Evolutionary conservation across 1,140 invertebrate species (phyloP), one percentile per base, ranked within the genome.

Genomic region (Drosophila bipectinata): DNA sequence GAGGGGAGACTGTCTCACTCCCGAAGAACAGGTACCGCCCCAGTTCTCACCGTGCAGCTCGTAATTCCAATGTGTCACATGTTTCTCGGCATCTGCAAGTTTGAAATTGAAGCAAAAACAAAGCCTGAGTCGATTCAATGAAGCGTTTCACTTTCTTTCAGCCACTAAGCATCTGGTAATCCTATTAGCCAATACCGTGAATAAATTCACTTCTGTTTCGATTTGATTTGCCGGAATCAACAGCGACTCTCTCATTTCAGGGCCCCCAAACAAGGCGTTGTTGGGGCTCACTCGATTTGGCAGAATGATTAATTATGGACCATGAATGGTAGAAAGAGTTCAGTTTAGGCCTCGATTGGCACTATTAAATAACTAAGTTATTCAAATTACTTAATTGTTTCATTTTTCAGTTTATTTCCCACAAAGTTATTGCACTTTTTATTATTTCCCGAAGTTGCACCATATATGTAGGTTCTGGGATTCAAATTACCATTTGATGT

Each of bases 401-500:
- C 4, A 12, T 15, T 21, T 12, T 34, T 37, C 6, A 12, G 21
- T 8, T 37, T 39, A 41, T 12, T 37, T 53, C 21, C 12, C 15
- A 62, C 44, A 15, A 37, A 62, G 5, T 10, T 24, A 1, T n/a
- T 61, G 14, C 58, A 61, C 58, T 61, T 44, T 15, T 28, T 61
- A 24, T 58, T 45, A 48, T 18, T 44, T 49, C 45, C 21, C 62
- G 26, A 28, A 32, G 15, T 2, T 15, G 18, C 12, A 52, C 14
- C 28, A 15, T 24, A 54, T 5, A 6, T 28, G 47, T 47, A 18
- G 21, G n/a, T 26, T 67, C 66, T 68, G 62, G 62, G 37, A 67
- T 10, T 44, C 0, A 18, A 26, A 75, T 81, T 85, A 88, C 82
- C 75, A 68, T 78, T 78, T 52, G 49, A 26, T 41, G 55, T 47